Evolutionary conservation across 2,888 invertebrate species (phyloP).

Genomic region (Lithosia quadra): DNA sequence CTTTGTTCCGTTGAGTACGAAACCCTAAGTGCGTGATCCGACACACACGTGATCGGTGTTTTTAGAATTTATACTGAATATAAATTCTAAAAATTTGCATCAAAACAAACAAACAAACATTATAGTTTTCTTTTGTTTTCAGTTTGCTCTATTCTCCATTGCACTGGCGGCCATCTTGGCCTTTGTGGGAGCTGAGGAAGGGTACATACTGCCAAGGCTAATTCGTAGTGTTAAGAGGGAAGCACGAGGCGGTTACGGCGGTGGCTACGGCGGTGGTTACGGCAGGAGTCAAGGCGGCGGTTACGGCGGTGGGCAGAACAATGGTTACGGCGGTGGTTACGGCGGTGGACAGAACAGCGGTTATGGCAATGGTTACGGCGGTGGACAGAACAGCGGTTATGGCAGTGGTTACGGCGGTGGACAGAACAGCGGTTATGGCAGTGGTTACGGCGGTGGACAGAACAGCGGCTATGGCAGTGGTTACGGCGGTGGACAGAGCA

Average conservation of each 20-base stretch:
- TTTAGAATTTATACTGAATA: no score
- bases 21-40: no score
- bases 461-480: not conserved
- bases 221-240: not conserved
- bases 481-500: no score
- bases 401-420: not conserved
- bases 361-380: not conserved
- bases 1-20: no score
- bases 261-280: not conserved
- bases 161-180: slow-evolving; percentile 14
- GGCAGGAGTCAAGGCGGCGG: no score
- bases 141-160: slow-evolving; percentile 12
- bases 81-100: no score
- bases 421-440: not conserved
- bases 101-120: no score
- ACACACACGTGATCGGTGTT: no score
- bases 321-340: no score
- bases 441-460: not conserved
- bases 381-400: not conserved
- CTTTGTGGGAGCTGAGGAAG: not conserved
- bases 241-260: not conserved
- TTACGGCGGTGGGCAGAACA: no score
- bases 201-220: not conserved
- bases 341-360: no score
- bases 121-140: not conserved